Evolutionary conservation across 2,113 vertebrate genomes (phyloP).

Genomic region (Macroglossus sobrinus): DNA sequence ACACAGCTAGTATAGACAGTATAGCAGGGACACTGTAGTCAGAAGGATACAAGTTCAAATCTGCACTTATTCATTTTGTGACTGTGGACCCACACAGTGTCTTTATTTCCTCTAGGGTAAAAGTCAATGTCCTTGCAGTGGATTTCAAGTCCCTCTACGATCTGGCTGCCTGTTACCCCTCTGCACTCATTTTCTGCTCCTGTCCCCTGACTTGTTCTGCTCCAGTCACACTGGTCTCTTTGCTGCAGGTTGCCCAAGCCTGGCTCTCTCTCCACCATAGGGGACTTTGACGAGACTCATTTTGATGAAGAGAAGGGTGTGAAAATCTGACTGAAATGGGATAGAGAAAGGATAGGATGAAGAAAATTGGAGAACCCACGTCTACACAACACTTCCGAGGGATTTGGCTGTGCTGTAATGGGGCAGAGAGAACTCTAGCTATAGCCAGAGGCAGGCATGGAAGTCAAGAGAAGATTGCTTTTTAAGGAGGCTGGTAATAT

Average conservation of each 20-base stretch:
- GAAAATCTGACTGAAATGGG: neutral
- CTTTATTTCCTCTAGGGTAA: neutral
- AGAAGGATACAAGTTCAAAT: neutral
- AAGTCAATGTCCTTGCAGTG: neutral
- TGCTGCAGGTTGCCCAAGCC: rapidly evolving
- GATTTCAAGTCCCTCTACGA: neutral
- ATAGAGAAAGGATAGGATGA: neutral
- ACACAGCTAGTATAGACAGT: neutral
- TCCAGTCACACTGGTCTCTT: neutral
- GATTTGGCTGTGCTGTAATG: neutral
- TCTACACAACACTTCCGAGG: neutral
- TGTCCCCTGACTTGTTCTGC: too few relatives aligned
- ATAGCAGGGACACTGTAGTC: neutral
- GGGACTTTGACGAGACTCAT: neutral
- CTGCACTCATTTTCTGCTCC: neutral
- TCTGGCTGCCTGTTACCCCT: neutral
- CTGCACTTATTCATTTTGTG: neutral
- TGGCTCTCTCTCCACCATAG: neutral
- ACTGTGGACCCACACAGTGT: neutral
- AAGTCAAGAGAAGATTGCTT: neutral
- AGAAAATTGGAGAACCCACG: neutral
- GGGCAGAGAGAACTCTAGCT: neutral
- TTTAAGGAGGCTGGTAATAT: neutral
- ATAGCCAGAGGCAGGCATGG: rapidly evolving
- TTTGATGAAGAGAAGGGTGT: neutral